These are phyloP conservation scores for Halesus radiatus DNA, from an alignment of 1,140 invertebrate species.

Conservation along the genomic window DNA sequence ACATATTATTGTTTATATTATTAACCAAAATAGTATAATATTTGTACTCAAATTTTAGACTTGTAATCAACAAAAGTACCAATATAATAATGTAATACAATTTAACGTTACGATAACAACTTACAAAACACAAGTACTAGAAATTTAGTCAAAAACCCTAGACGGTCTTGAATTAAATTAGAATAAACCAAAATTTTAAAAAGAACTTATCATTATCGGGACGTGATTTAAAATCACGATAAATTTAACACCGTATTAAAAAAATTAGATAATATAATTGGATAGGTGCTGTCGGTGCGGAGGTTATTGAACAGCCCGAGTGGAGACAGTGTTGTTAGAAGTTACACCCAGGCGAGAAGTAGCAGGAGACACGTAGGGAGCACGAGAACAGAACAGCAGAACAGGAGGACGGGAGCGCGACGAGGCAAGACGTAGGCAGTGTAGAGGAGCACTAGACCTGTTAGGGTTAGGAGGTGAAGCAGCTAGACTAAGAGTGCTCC, in stretches of 20 bases:
- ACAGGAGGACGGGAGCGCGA: not conserved
- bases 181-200: conserved; percentile 49
- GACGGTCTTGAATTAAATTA: conserved; percentile 52
- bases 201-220: conserved; percentile 52
- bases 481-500: not conserved
- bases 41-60: conserved; percentile 74
- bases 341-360: conserved; percentile 29
- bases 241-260: conserved; percentile 56
- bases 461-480: too few species aligned
- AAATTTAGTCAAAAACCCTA: conserved; percentile 51
- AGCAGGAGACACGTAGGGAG: not conserved
- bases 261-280: conserved; percentile 57
- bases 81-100: conserved; percentile 70
- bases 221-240: conserved; percentile 52
- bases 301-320: not conserved
- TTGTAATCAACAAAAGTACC: conserved; percentile 77
- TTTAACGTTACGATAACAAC: conserved; percentile 51
- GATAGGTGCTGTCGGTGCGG: conserved; percentile 55
- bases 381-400: too few species aligned
- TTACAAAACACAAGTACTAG: conserved; percentile 47
- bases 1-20: conserved; percentile 54
- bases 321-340: not conserved
- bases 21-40: conserved; percentile 70
- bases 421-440: not conserved
- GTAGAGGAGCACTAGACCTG: not conserved